Conservation (phyloP, 2,797 vertebrate genomes). For the Spinibarbus caldwelli region DNA sequence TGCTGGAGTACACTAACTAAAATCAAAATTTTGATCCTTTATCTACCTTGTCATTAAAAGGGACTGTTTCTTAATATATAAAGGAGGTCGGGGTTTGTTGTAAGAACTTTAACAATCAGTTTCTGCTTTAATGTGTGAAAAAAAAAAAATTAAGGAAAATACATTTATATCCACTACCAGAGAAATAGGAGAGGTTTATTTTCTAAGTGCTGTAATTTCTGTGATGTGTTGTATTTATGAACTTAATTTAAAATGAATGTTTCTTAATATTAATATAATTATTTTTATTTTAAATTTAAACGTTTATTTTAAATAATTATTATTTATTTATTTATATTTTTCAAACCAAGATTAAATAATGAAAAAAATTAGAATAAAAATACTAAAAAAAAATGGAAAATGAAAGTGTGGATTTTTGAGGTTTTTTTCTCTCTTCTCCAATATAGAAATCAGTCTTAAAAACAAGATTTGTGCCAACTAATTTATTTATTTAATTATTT, state of each 20-base stretch:
- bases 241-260: background rate
- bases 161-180: background rate
- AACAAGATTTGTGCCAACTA: too few species aligned
- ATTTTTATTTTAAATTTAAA: background rate
- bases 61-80: background rate
- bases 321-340: background rate
- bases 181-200: background rate
- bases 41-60: background rate
- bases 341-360: background rate
- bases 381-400: background rate
- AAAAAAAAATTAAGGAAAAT: fast-evolving
- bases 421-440: background rate
- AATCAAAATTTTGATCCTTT: background rate
- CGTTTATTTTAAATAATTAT: too few species aligned
- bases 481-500: too few species aligned
- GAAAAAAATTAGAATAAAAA: background rate
- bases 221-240: background rate
- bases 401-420: background rate
- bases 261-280: background rate
- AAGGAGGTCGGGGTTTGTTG: background rate
- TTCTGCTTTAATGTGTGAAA: background rate
- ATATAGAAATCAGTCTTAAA: background rate
- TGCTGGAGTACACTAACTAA: background rate
- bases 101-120: background rate
- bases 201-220: background rate